Evolutionary conservation across 2,113 vertebrate species (phyloP), one percentile per base, ranked within the genome.

Genomic region (Eolophus roseicapilla): DNA sequence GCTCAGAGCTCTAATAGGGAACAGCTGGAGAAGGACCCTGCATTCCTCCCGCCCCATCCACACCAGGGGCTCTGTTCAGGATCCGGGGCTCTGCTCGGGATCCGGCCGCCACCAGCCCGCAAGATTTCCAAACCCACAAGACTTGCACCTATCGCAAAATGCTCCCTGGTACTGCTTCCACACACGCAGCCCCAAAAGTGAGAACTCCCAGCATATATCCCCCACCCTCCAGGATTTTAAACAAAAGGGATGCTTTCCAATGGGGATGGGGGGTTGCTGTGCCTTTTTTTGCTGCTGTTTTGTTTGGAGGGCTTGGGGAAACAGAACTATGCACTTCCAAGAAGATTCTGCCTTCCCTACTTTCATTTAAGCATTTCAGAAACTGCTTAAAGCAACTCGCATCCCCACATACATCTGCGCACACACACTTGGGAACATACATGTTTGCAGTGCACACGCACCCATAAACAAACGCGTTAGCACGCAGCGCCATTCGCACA

Each of bases 11-110:
- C 96, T 97, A 97, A 97, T 97, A 78, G 44, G 89, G 96, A 98
- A 97, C 98, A 98, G 97, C 98, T 98, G 98, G 97, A 97, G 95
- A 87, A 95, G 94, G 97, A 97, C 96, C 93, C 96, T 64, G 94
- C 97, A 95, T 98, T 98, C 97, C 97, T 97, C 95, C 80, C 95
- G 86, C 96, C 80, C 91, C 59, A 24, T 64, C 97, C 97, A 97
- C 98, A 98, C 97, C 94, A 96, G 97, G 95, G 97, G 96, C 96
- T 98, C 97, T 96, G 97, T 93, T 97, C 68, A 68, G 92, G 92
- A 95, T 95, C 91, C 84, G 60, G 93, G 20, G 21, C 57, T 59
- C 33, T 9, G 6, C 33, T 97, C 64, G 46, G 85, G 86, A 92
- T 95, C 88, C 79, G 55, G 87, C 82, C 49, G 91, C 96, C 90